Conservation (phyloP, 1,140 invertebrate genomes). For the Drosophila sp. region DNA sequence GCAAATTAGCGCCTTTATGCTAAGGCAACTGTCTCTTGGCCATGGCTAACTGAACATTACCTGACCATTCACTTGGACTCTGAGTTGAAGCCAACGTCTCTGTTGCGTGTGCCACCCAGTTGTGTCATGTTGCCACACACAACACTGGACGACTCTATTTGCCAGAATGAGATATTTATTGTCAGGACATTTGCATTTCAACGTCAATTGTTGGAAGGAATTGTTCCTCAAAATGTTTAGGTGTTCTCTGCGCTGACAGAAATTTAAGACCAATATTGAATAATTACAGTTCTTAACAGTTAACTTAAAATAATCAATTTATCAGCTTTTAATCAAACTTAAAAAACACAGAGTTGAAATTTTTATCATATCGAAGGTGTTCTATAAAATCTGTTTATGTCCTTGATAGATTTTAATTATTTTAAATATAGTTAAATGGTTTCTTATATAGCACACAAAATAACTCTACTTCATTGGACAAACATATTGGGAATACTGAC, state of each 20-base stretch:
- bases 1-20: constrained; percentile 81
- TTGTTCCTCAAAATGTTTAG: neutral
- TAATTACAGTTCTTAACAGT: too few relatives aligned
- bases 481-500: too few relatives aligned
- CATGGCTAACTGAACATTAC: constrained; percentile 47
- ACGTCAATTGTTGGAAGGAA: neutral
- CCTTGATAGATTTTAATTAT: too few relatives aligned
- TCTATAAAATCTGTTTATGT: too few relatives aligned
- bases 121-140: constrained; percentile 26
- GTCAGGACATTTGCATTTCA: constrained; percentile 8
- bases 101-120: constrained; percentile 61
- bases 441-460: too few relatives aligned
- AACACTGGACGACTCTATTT: constrained; percentile 44
- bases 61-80: constrained; percentile 34
- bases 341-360: too few relatives aligned
- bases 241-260: constrained; percentile 1
- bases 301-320: too few relatives aligned
- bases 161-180: constrained; percentile 41
- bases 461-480: too few relatives aligned
- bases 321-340: too few relatives aligned
- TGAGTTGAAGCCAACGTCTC: neutral
- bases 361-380: too few relatives aligned
- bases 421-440: too few relatives aligned
- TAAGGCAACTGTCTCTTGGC: constrained; percentile 37
- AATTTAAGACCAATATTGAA: neutral